Conservation (phyloP, 2,113 vertebrate species). For the Psophia crepitans region DNA sequence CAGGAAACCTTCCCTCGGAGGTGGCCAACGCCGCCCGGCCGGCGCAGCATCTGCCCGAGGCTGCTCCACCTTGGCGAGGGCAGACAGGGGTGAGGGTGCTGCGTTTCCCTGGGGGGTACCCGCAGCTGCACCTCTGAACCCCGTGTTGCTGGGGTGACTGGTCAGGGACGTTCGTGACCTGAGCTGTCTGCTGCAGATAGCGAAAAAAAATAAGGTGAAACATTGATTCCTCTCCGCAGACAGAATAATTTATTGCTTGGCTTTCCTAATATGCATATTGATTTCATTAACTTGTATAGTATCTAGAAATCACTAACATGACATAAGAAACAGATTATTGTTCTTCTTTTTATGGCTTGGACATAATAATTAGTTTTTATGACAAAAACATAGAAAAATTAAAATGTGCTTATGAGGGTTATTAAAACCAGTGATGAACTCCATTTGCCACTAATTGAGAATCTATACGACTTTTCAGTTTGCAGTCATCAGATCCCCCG, state of each 20-base stretch:
- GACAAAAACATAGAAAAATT: not conserved
- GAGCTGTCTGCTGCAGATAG: not conserved
- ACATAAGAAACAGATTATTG: not conserved
- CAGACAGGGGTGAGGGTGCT: not conserved
- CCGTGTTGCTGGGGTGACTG: fast-evolving
- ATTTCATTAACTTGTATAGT: not conserved
- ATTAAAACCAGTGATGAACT: not conserved
- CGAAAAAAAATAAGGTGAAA: not conserved
- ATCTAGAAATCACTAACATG: not conserved
- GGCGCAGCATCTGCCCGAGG: fast-evolving
- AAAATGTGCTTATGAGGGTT: not conserved
- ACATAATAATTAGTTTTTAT: not conserved
- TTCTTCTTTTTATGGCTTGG: slow-evolving; percentile 27
- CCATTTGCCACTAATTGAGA: not conserved
- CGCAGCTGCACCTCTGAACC: fast-evolving
- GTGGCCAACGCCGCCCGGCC: too few relatives aligned
- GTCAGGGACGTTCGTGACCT: fast-evolving
- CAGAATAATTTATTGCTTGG: not conserved
- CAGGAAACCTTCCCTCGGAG: fast-evolving
- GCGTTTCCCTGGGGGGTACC: not conserved
- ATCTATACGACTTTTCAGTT: not conserved
- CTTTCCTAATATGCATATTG: not conserved
- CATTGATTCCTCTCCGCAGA: not conserved
- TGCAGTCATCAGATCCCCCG: not conserved
- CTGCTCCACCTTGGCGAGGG: not conserved